Evolutionary conservation across 2,113 vertebrate species (phyloP).

Genomic region (Silurus glanis): DNA sequence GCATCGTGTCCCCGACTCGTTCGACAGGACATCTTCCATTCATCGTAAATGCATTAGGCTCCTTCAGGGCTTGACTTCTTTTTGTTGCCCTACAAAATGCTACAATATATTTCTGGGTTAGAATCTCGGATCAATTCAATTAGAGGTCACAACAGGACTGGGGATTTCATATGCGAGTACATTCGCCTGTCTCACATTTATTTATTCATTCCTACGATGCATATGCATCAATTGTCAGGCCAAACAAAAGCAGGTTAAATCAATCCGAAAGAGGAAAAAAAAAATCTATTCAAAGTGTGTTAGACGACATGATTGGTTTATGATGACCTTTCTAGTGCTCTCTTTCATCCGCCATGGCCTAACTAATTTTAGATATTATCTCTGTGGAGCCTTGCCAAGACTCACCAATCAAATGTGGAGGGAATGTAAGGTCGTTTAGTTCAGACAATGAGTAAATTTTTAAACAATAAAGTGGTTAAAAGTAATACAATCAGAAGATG

Average conservation of each 20-base stretch:
- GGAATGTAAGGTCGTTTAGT: conserved; percentile 37
- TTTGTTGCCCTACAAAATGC: conserved; percentile 37
- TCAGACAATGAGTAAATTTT: conserved; percentile 26
- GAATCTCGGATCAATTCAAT: conserved; percentile 47
- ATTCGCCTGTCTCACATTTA: conserved; percentile 15
- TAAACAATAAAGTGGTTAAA: conserved; percentile 33
- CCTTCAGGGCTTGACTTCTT: conserved; percentile 50
- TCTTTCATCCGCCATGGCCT: conserved; percentile 50
- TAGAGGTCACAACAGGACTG: conserved; percentile 48
- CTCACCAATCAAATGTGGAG: conserved; percentile 43
- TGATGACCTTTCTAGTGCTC: conserved; percentile 56
- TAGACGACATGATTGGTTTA: conserved; percentile 54
- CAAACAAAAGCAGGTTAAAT: conserved; percentile 52
- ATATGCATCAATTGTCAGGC: conserved; percentile 38
- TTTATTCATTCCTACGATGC: conserved; percentile 42
- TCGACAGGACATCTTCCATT: conserved; percentile 53
- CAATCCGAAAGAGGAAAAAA: conserved; percentile 40
- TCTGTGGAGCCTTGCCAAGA: conserved; percentile 46
- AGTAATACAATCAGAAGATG: conserved; percentile 12
- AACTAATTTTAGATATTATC: conserved; percentile 53
- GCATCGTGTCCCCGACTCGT: conserved; percentile 52
- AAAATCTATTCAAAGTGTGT: conserved; percentile 57
- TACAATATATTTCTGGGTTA: conserved; percentile 47
- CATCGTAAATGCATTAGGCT: conserved; percentile 54
- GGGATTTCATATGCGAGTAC: conserved; percentile 41